Conservation (phyloP, 2,113 vertebrate species). For the Ageneiosus marmoratus region DNA sequence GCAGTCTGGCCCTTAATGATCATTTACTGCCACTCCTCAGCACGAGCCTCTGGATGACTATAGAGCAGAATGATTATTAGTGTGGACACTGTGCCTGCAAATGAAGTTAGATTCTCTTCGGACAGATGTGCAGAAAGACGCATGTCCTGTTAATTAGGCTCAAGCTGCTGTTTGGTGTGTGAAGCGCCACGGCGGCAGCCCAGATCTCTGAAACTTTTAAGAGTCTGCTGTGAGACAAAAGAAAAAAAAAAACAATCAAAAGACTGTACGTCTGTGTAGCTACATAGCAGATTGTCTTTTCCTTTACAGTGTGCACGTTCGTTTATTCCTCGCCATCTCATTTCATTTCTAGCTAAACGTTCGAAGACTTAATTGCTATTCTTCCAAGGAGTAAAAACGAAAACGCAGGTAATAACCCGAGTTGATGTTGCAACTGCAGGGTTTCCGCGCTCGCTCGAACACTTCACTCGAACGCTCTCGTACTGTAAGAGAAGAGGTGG, state of each 20-base stretch:
- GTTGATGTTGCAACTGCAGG: slow-evolving; percentile 39
- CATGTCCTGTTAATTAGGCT: slow-evolving; percentile 55
- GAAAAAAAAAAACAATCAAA: background rate
- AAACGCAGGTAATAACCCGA: slow-evolving; percentile 42
- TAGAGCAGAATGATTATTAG: slow-evolving; percentile 50
- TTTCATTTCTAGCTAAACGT: slow-evolving; percentile 10
- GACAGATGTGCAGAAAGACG: slow-evolving; percentile 53
- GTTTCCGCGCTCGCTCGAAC: slow-evolving; percentile 33
- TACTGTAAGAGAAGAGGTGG: slow-evolving; percentile 52
- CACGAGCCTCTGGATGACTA: slow-evolving; percentile 47
- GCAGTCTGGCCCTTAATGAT: slow-evolving; percentile 54
- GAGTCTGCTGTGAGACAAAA: background rate
- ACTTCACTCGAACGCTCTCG: slow-evolving; percentile 42
- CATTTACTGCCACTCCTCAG: slow-evolving; percentile 52
- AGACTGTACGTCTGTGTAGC: background rate
- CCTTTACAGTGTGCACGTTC: background rate
- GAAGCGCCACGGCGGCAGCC: background rate
- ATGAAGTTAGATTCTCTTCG: slow-evolving; percentile 48
- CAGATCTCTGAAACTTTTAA: background rate
- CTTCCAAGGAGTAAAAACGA: slow-evolving; percentile 19
- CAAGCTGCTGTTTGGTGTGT: slow-evolving; percentile 55
- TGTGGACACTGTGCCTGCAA: slow-evolving; percentile 51
- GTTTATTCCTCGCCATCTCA: background rate
- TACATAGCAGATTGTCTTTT: background rate
- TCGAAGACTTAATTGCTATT: slow-evolving; percentile 19